Evolutionary conservation across 2,888 invertebrate species (phyloP).

Genomic region (Ichneumoninae sp.): DNA sequence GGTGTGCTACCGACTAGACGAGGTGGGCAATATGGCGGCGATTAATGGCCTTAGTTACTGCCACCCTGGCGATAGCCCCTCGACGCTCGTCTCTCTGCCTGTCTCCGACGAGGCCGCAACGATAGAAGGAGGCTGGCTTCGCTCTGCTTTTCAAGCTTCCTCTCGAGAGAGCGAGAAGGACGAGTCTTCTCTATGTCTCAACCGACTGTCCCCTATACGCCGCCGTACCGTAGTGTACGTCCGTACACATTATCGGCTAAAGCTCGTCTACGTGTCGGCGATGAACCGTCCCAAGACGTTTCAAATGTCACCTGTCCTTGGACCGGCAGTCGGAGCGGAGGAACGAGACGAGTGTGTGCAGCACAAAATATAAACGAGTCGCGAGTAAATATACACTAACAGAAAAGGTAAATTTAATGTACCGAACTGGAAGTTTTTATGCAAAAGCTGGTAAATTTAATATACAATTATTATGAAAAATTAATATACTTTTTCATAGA

Average conservation of each 20-base stretch:
- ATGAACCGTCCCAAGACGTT: slow-evolving; percentile 56
- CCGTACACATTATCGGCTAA: slow-evolving; percentile 1
- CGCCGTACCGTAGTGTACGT: not conserved
- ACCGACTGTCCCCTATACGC: slow-evolving; percentile 48
- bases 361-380: not conserved
- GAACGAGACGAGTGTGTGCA: not conserved
- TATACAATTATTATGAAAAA: too few relatives aligned
- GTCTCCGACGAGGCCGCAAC: slow-evolving; percentile 40
- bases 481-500: too few relatives aligned
- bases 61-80: slow-evolving; percentile 67
- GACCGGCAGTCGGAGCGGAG: slow-evolving; percentile 6
- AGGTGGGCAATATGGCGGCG: slow-evolving; percentile 78
- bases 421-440: too few relatives aligned
- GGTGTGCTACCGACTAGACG: slow-evolving; percentile 76
- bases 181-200: slow-evolving; percentile 41
- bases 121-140: slow-evolving; percentile 7
- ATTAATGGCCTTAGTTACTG: slow-evolving; percentile 80
- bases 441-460: too few relatives aligned
- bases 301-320: slow-evolving; percentile 44
- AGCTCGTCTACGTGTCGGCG: slow-evolving; percentile 15
- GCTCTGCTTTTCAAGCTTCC: slow-evolving; percentile 31
- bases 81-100: slow-evolving; percentile 49
- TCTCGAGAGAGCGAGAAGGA: slow-evolving; percentile 37
- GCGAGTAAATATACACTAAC: not conserved
- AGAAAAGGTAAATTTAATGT: too few relatives aligned